Percentiles rank a stretch among this genome's conserved stretches.
Conservation (phyloP, 2,888 invertebrate species). For the Papilio demoleus region DNA sequence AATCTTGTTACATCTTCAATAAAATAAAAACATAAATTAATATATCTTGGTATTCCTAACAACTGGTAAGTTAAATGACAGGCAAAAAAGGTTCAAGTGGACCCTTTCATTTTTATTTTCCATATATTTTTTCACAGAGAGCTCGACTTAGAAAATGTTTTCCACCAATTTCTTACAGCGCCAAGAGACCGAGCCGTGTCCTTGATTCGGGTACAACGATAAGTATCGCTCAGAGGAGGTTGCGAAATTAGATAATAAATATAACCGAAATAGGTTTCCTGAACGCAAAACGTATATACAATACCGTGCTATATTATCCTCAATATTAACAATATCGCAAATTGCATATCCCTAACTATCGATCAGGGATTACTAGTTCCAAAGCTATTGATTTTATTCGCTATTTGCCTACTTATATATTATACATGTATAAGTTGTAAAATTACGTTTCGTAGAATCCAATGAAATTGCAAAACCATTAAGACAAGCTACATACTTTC, state of each 20-base stretch:
- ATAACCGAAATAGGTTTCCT: not conserved
- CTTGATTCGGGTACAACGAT: not conserved
- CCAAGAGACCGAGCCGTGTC: not conserved
- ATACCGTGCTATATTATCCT: not conserved
- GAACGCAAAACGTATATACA: not conserved
- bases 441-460: too few species aligned
- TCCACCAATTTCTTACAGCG: not conserved
- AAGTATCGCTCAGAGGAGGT: conserved; percentile 3
- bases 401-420: too few species aligned
- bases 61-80: not conserved
- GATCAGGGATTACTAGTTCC: conserved; percentile 1
- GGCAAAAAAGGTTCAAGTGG: not conserved
- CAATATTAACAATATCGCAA: not conserved
- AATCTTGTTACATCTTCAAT: too few species aligned
- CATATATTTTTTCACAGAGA: not conserved
- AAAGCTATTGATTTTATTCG: not conserved
- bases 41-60: too few species aligned
- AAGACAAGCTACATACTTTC: too few species aligned
- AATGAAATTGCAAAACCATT: too few species aligned
- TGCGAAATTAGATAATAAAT: conserved; percentile 10
- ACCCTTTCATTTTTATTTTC: not conserved
- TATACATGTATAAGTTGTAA: too few species aligned
- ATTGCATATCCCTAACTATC: not conserved
- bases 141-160: not conserved
- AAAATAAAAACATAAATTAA: too few species aligned